These are phyloP conservation scores for Syritta pipiens DNA, from an alignment of 2,888 invertebrate genomes.

Conservation along the genomic window DNA sequence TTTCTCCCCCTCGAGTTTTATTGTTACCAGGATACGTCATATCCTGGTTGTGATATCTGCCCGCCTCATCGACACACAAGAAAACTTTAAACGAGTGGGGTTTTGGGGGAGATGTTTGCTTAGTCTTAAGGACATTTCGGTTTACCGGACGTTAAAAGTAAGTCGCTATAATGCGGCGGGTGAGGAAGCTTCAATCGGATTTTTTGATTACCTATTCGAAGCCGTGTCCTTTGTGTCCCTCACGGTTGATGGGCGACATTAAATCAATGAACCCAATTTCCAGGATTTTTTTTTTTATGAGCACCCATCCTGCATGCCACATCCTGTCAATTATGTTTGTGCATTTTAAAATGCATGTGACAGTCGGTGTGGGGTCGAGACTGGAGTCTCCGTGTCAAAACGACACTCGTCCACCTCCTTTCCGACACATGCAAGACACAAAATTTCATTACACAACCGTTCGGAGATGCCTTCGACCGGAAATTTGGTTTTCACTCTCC, in stretches of 20 bases:
- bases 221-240: slow-evolving; percentile 13
- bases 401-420: slow-evolving; percentile 11
- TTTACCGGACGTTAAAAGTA: slow-evolving; percentile 13
- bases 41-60: slow-evolving; percentile 31
- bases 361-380: no score
- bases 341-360: slow-evolving; percentile 27
- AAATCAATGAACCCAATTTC: background rate
- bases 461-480: slow-evolving; percentile 35
- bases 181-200: slow-evolving; percentile 52
- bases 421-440: slow-evolving; percentile 41
- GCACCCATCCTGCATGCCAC: slow-evolving; percentile 37
- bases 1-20: background rate
- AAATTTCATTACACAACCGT: slow-evolving; percentile 48
- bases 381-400: slow-evolving; percentile 31
- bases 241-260: background rate
- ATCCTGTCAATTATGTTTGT: slow-evolving; percentile 55
- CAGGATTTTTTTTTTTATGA: no score
- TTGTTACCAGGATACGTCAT: slow-evolving; percentile 28
- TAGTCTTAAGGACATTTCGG: slow-evolving; percentile 21
- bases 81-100: slow-evolving; percentile 12
- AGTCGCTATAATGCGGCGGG: background rate
- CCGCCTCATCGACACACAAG: slow-evolving; percentile 16
- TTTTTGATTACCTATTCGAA: slow-evolving; percentile 58
- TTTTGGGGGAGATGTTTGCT: background rate
- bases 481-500: slow-evolving; percentile 62